A percentile compares a stretch with the other conserved stretches of the same genome.
phyloP scores from a whole-genome alignment of 2,888 invertebrate genomes.

The Margaritifera margaritifera region DNA sequence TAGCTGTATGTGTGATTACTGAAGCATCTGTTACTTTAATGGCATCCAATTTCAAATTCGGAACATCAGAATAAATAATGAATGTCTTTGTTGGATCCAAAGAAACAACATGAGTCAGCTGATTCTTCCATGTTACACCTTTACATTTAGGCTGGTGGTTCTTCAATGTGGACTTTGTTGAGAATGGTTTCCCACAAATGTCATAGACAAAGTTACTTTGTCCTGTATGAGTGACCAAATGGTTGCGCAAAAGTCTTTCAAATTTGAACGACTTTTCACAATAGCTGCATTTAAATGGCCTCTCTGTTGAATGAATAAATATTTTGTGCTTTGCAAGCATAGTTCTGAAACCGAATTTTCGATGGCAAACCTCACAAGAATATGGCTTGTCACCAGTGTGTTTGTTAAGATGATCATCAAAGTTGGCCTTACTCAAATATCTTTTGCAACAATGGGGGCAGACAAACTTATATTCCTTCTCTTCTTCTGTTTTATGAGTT shows the following conservation, averaged over 20 bases:
- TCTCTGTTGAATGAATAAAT: conserved; percentile 45
- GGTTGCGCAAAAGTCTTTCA: conserved; percentile 42
- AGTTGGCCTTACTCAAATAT: conserved; percentile 44
- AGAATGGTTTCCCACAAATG: conserved; percentile 41
- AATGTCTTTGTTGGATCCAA: conserved; percentile 5
- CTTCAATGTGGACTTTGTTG: conserved; percentile 37
- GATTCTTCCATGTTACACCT: conserved; percentile 10
- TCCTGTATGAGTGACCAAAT: conserved; percentile 51
- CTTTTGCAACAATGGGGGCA: conserved; percentile 51
- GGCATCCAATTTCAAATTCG: background rate
- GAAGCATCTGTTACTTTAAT: background rate
- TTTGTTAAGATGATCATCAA: conserved; percentile 55
- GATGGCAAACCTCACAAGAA: conserved; percentile 47
- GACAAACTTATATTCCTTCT: conserved; percentile 42
- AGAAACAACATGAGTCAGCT: background rate
- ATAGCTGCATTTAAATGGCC: conserved; percentile 47
- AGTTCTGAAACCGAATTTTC: conserved; percentile 49
- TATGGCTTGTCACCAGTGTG: conserved; percentile 59
- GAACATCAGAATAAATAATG: conserved; percentile 6
- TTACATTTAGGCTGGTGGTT: conserved; percentile 46
- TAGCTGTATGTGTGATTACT: background rate
- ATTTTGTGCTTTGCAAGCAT: conserved; percentile 52
- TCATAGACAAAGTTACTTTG: conserved; percentile 44
- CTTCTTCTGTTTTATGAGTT: conserved; percentile 47
- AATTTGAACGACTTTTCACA: conserved; percentile 57